Evolutionary conservation across 1,140 invertebrate species (phyloP).

Genomic region (Periplaneta americana): DNA sequence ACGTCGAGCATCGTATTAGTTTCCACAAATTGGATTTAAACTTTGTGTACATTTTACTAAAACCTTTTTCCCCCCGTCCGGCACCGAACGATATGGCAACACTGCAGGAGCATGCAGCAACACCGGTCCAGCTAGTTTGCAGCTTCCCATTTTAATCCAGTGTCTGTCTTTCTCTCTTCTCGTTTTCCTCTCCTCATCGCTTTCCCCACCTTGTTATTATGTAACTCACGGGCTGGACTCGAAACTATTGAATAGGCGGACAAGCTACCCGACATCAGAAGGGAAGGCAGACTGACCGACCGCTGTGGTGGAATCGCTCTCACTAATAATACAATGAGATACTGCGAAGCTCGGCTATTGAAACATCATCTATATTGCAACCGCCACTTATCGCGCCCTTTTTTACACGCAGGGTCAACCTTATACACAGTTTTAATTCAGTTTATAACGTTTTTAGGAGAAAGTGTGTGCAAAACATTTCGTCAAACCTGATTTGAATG

Average conservation of each 20-base stretch:
- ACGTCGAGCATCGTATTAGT: neutral
- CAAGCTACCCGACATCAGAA: neutral
- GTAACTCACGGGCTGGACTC: neutral
- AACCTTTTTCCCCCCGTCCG: neutral
- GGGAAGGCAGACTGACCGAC: too few relatives aligned
- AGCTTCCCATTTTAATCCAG: conserved; percentile 6
- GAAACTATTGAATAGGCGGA: conserved; percentile 1
- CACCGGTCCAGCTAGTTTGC: conserved; percentile 1
- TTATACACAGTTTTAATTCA: neutral
- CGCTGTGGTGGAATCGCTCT: neutral
- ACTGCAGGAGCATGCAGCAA: neutral
- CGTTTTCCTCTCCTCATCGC: neutral
- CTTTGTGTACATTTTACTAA: neutral
- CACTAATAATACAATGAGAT: neutral
- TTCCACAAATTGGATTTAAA: neutral
- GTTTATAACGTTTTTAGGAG: neutral
- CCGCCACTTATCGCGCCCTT: neutral
- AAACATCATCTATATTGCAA: neutral
- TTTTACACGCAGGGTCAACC: neutral
- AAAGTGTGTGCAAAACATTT: too few relatives aligned
- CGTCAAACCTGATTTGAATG: too few relatives aligned
- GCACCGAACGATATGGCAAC: neutral
- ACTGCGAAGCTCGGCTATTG: neutral
- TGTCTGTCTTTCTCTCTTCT: conserved; percentile 2
- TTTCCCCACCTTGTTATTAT: neutral